Evolutionary conservation across 2,888 invertebrate genomes (phyloP).

Genomic region (Mamestra brassicae): DNA sequence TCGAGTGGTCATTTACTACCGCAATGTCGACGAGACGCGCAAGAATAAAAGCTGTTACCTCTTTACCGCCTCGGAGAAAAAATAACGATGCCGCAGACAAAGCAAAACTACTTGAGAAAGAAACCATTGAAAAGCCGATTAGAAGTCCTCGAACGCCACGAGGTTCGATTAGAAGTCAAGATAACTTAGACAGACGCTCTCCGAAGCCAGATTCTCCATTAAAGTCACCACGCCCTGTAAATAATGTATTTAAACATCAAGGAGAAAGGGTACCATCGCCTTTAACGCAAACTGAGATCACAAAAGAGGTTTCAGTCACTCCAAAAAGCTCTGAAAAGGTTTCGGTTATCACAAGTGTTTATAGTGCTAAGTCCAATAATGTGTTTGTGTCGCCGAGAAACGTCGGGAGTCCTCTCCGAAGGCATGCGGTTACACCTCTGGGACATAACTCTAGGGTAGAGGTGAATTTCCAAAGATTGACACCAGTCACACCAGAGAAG

Average conservation of each 20-base stretch:
- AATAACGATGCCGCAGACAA: conserved; percentile 77
- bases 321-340: conserved; percentile 68
- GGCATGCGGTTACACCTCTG: conserved; percentile 67
- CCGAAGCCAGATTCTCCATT: conserved; percentile 62
- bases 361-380: conserved; percentile 60
- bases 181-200: conserved; percentile 52
- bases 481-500: conserved; percentile 58
- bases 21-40: conserved; percentile 92
- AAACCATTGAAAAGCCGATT: conserved; percentile 67
- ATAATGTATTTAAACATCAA: conserved; percentile 52
- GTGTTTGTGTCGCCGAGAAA: conserved; percentile 77
- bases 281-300: conserved; percentile 40
- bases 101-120: conserved; percentile 67
- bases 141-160: conserved; percentile 76
- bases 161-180: conserved; percentile 62
- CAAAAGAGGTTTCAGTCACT: conserved; percentile 60
- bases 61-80: conserved; percentile 91
- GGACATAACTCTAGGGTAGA: conserved; percentile 70
- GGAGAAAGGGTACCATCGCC: conserved; percentile 55
- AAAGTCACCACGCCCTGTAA: conserved; percentile 58
- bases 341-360: conserved; percentile 70
- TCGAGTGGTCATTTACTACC: background rate
- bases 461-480: conserved; percentile 62
- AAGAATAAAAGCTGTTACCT: conserved; percentile 94
- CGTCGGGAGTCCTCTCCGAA: conserved; percentile 69